Base-by-base conservation (phyloP, 2,888 invertebrate species). In the Stenolophus ochropezus region DNA sequence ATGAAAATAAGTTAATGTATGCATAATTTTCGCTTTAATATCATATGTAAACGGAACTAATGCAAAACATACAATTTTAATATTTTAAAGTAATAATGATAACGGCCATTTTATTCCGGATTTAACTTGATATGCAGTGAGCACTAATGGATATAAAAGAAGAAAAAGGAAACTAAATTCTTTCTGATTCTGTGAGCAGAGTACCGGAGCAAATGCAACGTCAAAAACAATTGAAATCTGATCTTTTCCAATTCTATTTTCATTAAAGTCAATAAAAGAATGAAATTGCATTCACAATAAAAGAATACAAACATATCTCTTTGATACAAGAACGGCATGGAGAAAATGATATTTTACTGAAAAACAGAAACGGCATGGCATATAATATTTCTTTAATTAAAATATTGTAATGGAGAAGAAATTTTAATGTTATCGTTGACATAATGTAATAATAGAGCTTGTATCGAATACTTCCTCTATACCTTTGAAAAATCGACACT, bases 201-300 rank as follows among this genome's bases (percentile, higher is more conserved):
- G 56, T 18, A 56, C 20, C 20, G 56, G 51, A 51, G 56, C 56
- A 56, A 56, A 56, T 56, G 56, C 56, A 56, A 56, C 21, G 56
- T 56, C 56, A 56, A 56, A 56, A 56, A 56, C 56, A 56, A 56
- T 56, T 56, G 56, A 56, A 56, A 56, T 56, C 18, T 56, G 56
- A 56, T 56, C 56, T 56, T 20, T 56, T 56, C 21, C 56, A 21
- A 21, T 56, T 56, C 56, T 56, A 56, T 56, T 56, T 56, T 56
- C 56, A 56, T 56, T 56, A 56, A 56, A 56, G 56, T 56, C 56
- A 56, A 56, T 56, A 56, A 56, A 56, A 56, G 56, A 56, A 56
- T 56, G 56, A 56, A 56, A 56, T 56, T 56, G 56, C 56, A 56
- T 56, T 56, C 56, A 8, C 56, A 56, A 56, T 56, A 56, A 56